Percentiles rank a stretch among this genome's conserved stretches.
These are phyloP conservation scores for Plebejus anna DNA, from an alignment of 2,888 invertebrate genomes.

Conservation along the genomic window DNA sequence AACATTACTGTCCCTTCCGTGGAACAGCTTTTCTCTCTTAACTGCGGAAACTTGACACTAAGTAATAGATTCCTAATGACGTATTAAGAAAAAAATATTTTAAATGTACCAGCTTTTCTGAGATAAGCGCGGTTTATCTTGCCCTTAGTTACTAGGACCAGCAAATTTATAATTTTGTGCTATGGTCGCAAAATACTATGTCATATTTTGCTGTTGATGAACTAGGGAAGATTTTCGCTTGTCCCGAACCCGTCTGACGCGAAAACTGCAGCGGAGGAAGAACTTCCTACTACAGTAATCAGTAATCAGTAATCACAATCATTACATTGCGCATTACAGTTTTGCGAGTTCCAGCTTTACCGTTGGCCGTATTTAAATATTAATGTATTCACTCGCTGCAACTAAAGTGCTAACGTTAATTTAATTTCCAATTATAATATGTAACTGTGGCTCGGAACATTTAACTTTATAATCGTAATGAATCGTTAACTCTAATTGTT, in stretches of 20 bases:
- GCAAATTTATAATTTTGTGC: too few relatives aligned
- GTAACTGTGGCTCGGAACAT: conserved; percentile 24
- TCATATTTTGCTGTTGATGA: too few relatives aligned
- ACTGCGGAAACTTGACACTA: not conserved
- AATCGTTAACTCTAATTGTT: conserved; percentile 13
- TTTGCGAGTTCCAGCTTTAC: not conserved
- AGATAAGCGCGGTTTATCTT: too few relatives aligned
- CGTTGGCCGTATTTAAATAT: not conserved
- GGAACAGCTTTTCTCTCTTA: not conserved
- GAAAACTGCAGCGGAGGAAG: too few relatives aligned
- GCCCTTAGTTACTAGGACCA: too few relatives aligned
- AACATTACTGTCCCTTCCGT: not conserved
- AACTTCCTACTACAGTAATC: too few relatives aligned
- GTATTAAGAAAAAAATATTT: too few relatives aligned
- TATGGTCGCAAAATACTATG: too few relatives aligned
- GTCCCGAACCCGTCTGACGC: too few relatives aligned
- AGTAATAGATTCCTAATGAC: too few relatives aligned
- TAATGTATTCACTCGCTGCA: not conserved
- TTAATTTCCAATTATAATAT: conserved; percentile 20
- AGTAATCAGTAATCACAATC: not conserved
- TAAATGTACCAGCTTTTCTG: too few relatives aligned
- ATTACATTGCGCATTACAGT: not conserved
- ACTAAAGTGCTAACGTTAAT: conserved; percentile 3
- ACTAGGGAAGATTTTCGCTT: too few relatives aligned
- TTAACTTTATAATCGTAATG: conserved; percentile 27